Percentiles rank a stretch among this genome's conserved stretches.
These are phyloP conservation scores for Epirrita christyi DNA, from an alignment of 2,888 invertebrate genomes.

Conservation along the genomic window DNA sequence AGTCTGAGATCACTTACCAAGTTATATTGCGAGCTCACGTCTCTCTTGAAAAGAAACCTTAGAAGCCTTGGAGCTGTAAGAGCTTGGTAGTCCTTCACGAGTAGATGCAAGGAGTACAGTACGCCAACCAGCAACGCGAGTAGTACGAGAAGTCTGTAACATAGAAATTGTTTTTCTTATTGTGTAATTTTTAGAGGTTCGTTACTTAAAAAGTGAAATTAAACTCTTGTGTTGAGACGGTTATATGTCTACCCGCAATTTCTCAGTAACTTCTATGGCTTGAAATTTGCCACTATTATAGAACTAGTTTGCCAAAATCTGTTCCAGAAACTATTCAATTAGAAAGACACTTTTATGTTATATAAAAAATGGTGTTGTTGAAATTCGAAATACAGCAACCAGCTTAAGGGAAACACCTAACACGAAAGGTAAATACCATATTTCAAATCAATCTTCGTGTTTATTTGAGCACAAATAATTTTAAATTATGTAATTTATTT, in stretches of 20 bases:
- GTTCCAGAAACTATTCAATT: too few species aligned
- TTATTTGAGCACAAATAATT: too few species aligned
- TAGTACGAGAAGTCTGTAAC: constrained; percentile 63
- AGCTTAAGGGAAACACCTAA: too few species aligned
- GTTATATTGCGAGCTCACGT: constrained; percentile 50
- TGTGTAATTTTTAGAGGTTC: neutral
- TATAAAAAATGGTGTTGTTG: too few species aligned
- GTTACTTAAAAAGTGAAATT: neutral
- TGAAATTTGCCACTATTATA: too few species aligned
- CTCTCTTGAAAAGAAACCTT: constrained; percentile 68
- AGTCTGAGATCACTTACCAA: constrained; percentile 41
- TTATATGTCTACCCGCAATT: neutral
- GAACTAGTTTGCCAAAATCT: neutral
- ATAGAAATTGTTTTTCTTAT: neutral
- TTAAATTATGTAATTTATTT: too few species aligned
- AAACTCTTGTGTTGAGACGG: neutral
- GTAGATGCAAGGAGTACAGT: constrained; percentile 68
- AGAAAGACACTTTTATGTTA: too few species aligned
- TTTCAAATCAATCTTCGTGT: too few species aligned
- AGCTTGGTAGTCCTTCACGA: constrained; percentile 75
- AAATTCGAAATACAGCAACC: too few species aligned
- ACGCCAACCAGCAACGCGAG: constrained; percentile 70
- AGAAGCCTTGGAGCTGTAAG: constrained; percentile 61
- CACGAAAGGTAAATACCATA: too few species aligned
- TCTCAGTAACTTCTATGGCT: neutral